Evolutionary conservation across 2,113 vertebrate species (phyloP).

Genomic region (Taurulus bubalis): DNA sequence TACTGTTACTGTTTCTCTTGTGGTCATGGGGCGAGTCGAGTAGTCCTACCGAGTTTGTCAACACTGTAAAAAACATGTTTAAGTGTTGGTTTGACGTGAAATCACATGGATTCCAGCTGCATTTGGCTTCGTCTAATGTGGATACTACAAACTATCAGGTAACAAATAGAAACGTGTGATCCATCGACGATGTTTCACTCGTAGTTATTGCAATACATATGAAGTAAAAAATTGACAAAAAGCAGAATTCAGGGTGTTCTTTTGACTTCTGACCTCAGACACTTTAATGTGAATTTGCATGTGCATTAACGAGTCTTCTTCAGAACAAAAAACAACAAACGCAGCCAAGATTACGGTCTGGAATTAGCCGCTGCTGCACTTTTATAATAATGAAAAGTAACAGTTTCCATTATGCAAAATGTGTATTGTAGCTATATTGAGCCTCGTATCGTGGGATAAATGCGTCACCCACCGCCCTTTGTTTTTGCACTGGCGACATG

Average conservation of each 20-base stretch:
- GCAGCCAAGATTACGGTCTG: neutral
- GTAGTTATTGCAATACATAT: slow-evolving; percentile 7
- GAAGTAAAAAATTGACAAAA: neutral
- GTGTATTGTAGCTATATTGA: neutral
- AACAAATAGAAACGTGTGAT: neutral
- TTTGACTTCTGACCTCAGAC: slow-evolving; percentile 30
- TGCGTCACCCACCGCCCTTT: too few species aligned
- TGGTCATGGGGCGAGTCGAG: slow-evolving; percentile 55
- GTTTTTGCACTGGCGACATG: too few species aligned
- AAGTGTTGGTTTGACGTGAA: slow-evolving; percentile 51
- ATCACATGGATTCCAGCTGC: slow-evolving; percentile 59
- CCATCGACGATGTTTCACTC: neutral
- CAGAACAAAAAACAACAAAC: neutral
- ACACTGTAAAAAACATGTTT: slow-evolving; percentile 49
- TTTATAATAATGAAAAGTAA: neutral
- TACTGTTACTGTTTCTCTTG: slow-evolving; percentile 66
- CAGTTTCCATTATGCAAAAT: slow-evolving; percentile 14
- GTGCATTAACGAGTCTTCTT: slow-evolving; percentile 19
- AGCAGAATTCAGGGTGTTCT: slow-evolving; percentile 22
- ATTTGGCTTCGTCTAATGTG: slow-evolving; percentile 6
- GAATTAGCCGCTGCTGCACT: slow-evolving; percentile 3
- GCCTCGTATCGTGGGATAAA: neutral
- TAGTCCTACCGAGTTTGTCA: slow-evolving; percentile 45
- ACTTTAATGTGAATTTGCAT: slow-evolving; percentile 10
- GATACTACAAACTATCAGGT: slow-evolving; percentile 30